Conservation (phyloP, 2,113 vertebrate species). For the Strix aluco region DNA sequence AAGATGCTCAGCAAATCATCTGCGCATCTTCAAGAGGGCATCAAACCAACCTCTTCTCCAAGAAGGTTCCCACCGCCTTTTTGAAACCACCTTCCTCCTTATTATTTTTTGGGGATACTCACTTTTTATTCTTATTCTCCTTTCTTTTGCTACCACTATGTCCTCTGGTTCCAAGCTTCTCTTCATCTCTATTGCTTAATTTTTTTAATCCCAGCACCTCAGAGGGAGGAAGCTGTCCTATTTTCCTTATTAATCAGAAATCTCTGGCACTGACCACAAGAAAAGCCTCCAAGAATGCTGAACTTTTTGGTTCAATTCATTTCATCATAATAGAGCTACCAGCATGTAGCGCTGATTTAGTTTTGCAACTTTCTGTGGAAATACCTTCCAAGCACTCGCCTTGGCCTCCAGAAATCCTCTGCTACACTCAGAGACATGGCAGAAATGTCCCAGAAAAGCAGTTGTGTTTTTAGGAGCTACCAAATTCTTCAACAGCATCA, state of each 20-base stretch:
- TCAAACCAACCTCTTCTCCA: neutral
- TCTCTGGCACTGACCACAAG: slow-evolving; percentile 18
- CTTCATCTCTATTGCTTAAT: neutral
- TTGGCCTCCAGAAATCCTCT: slow-evolving; percentile 22
- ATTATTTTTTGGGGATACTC: neutral
- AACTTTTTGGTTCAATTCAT: neutral
- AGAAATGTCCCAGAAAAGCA: neutral
- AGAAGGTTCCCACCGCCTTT: neutral
- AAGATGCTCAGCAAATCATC: neutral
- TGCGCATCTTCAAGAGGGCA: neutral
- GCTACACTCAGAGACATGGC: neutral
- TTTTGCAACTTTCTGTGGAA: neutral
- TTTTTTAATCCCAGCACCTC: slow-evolving; percentile 26
- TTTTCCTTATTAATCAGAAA: slow-evolving; percentile 40
- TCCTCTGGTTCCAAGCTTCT: neutral
- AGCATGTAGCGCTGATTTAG: slow-evolving; percentile 16
- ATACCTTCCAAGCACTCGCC: neutral
- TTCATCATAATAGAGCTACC: slow-evolving; percentile 21
- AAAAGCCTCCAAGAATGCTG: slow-evolving; percentile 15
- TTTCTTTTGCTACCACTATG: neutral
- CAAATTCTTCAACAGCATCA: neutral
- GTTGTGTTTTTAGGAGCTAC: neutral
- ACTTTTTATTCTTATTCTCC: neutral
- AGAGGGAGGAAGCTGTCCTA: neutral
- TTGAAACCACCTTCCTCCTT: neutral